A percentile compares a stretch with the other conserved stretches of the same genome.
Conservation (phyloP, 2,113 vertebrate species). For the Gambusia affinis region DNA sequence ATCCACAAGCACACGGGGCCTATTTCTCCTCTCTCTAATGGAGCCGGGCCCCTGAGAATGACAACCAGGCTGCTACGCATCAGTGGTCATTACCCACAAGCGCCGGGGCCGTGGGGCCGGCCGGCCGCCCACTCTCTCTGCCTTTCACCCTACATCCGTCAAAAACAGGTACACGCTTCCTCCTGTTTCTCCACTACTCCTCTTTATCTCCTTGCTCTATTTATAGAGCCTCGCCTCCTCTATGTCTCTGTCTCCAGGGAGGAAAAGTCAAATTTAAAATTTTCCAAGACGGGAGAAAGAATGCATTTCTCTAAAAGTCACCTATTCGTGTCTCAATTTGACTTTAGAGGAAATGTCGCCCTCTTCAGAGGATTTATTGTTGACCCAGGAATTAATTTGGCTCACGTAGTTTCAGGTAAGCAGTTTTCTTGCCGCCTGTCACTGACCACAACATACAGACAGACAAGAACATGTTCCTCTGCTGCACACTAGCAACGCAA, state of each 20-base stretch:
- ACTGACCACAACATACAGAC: slow-evolving; percentile 25
- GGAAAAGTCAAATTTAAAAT: slow-evolving; percentile 30
- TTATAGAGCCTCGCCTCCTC: background rate
- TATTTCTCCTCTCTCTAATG: slow-evolving; percentile 63
- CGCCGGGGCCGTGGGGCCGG: slow-evolving; percentile 49
- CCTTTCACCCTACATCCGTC: slow-evolving; percentile 71
- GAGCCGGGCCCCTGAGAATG: slow-evolving; percentile 66
- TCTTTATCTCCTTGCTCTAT: background rate
- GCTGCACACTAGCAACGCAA: slow-evolving; percentile 8
- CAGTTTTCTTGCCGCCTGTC: slow-evolving; percentile 6
- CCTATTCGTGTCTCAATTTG: background rate
- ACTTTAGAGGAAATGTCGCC: slow-evolving; percentile 1
- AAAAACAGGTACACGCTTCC: slow-evolving; percentile 54
- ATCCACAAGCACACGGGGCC: slow-evolving; percentile 12
- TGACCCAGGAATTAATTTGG: slow-evolving; percentile 42
- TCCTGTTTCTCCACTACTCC: slow-evolving; percentile 10
- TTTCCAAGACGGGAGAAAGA: background rate
- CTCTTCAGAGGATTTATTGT: background rate
- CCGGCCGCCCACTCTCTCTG: slow-evolving; percentile 49
- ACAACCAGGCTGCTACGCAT: slow-evolving; percentile 68
- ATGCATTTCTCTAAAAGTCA: background rate
- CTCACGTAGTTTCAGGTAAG: background rate
- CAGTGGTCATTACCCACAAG: slow-evolving; percentile 70
- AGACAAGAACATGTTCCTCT: slow-evolving; percentile 4
- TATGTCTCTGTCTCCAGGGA: slow-evolving; percentile 25